Evolutionary conservation across 2,888 invertebrate species (phyloP), one percentile per base, ranked within the genome.

Genomic region (Tetanocera ferruginea): DNA sequence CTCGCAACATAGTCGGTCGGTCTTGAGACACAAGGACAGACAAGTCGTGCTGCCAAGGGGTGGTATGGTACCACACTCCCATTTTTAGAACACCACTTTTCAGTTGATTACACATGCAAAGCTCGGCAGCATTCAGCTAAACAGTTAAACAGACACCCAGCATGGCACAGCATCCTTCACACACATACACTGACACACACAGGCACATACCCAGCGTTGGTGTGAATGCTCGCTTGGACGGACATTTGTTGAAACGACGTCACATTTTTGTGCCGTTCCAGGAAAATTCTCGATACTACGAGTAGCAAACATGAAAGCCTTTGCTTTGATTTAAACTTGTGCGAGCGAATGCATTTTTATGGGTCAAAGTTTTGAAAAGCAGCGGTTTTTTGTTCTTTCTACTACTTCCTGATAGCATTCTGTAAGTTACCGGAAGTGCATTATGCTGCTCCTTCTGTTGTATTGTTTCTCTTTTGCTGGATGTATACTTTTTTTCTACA

Each of bases 281-380:
- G 34, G 67, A 67, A 66, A 34, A 37, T 75, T 67, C 75, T 74
- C 66, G 74, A 52, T 64, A 72, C 57, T n/a, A 23, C 31, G 0
- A 70, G 28, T n/a, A 31, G n/a, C 43, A 14, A n/a, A 67, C 17
- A 55, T n/a, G 11, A 66, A 34, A 31, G 25, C 55, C 23, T 55
- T 14, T 17, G 31, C n/a, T 31, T 23, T 60, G 17, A 43, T 34
- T 69, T 51, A 51, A 69, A 19, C 14, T 49, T n/a, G 25, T 23
- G 8, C 31, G 34, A 37, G n/a, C 25, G n/a, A 19, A 25, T 67
- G 43, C 51, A 71, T 28, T 74, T 74, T 75, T 55, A 55, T 75
- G 67, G 75, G 75, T 66, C 75, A 75, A 66, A 51, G 51, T 9
- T 71, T 72, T 60, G 14, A 43, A 25, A 52, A 28, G 71, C 19